phyloP scores from a whole-genome alignment of 2,888 invertebrate genomes.

The Sarcophaga carnaria region DNA sequence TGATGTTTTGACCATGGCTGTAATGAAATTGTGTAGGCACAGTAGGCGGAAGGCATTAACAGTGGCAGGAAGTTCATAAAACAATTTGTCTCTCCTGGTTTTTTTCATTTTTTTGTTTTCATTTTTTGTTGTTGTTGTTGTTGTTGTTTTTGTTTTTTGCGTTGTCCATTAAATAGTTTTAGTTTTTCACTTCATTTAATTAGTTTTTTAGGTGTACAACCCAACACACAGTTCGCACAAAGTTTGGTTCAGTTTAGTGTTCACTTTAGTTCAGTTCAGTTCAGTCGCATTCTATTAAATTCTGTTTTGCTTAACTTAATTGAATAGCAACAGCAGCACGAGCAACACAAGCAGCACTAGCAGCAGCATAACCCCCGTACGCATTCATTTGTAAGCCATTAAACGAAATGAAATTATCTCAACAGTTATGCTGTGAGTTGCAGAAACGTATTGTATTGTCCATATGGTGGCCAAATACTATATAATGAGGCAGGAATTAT shows the following conservation, averaged over 20 bases:
- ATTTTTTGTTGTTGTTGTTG: no score
- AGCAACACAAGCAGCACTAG: neutral
- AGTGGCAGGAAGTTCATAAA: neutral
- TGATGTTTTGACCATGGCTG: neutral
- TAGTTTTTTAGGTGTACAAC: neutral
- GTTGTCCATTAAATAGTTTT: neutral
- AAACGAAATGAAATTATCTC: neutral
- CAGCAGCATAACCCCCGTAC: no score
- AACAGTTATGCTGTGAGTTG: neutral
- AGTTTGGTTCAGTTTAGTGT: no score
- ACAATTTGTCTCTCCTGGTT: neutral
- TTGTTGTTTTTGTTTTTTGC: neutral
- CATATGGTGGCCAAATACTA: no score
- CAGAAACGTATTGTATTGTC: no score
- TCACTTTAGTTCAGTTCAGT: neutral
- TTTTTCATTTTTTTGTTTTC: neutral
- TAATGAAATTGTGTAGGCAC: neutral
- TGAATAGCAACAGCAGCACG: neutral
- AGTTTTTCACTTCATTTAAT: neutral
- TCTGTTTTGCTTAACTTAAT: neutral
- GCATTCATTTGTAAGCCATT: neutral
- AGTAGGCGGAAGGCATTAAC: no score
- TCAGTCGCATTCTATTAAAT: neutral
- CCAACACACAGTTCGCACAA: no score
- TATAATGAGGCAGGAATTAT: no score